Evolutionary conservation across 2,888 invertebrate genomes (phyloP), one percentile per base, ranked within the genome.

Genomic region (Dicycla oo): DNA sequence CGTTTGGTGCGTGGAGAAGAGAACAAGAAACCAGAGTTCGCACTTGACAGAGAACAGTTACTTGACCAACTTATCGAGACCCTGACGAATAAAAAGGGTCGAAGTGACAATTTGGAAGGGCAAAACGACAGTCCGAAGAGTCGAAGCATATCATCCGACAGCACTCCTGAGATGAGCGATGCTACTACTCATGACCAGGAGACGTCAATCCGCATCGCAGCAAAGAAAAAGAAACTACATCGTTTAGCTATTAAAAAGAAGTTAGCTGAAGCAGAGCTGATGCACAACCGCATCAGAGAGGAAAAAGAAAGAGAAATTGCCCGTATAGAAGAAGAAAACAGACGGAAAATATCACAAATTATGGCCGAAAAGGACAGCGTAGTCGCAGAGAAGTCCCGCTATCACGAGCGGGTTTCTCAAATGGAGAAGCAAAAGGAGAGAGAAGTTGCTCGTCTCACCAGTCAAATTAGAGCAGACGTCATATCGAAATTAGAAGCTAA

Each of bases 1-100:
- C 62, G 67, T n/a, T 34, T 79, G 5, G 23, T 69, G 1, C 75
- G 78, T 0, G 58, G 68, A 13, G 51, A 64, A 0, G 54, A 80
- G 0, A 38, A 30, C 1, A 63, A 23, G 2, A 43, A 34, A 18
- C 54, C 18, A 10, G 18, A 57, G 3, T 70, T 81, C 11, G 11
- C 34, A 3, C 11, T 78, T 0, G 13, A 15, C 4, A 51, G 73
- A 3, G 80, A 80, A 10, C 1, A 43, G 11, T 45, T 79, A 3
- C 30, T 80, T 0, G 72, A 78, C 6, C 43, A 72, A 5, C 23
- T 75, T 7, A 69, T 70, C 2, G 61, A 69, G 6, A 69, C 64
- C 4, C 30, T 71, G 8, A 49, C n/a, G 1, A 15, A 26, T 7
- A 4, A 38, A 38, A 20, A 40, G 3, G 13, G 20, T 54, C 64